A percentile compares a stretch with the other conserved stretches of the same genome.
These are phyloP conservation scores for Dryococelus australis DNA, from an alignment of 2,888 invertebrate species.

Conservation along the genomic window DNA sequence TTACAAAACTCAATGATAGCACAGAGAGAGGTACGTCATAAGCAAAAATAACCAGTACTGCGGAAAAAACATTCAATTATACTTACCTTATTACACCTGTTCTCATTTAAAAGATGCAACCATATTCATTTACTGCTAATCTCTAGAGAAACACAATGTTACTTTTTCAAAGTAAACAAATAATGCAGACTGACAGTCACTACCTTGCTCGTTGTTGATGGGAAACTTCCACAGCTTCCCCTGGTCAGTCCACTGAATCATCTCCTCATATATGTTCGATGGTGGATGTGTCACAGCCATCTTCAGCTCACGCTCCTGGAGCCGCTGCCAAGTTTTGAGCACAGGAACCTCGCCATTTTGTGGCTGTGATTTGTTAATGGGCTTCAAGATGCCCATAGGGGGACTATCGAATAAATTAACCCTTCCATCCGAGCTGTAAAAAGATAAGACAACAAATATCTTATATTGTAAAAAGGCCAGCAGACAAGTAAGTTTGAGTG, in stretches of 20 bases:
- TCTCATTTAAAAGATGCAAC: background rate
- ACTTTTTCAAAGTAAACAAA: background rate
- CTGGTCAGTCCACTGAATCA: conserved; percentile 92
- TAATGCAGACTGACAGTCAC: background rate
- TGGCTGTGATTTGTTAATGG: background rate
- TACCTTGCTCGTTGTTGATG: conserved; percentile 96
- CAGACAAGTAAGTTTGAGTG: background rate
- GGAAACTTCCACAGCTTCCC: conserved; percentile 97
- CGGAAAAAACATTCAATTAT: too few relatives aligned
- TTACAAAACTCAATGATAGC: too few relatives aligned
- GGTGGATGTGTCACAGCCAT: conserved; percentile 76
- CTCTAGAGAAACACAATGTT: background rate
- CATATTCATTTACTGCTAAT: background rate
- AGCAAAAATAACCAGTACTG: too few relatives aligned
- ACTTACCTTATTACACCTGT: too few relatives aligned
- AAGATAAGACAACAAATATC: background rate
- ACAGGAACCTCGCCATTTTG: conserved; percentile 29
- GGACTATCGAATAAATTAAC: conserved; percentile 70
- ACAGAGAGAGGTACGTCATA: too few relatives aligned
- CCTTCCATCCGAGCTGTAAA: conserved; percentile 53
- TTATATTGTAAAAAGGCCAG: background rate
- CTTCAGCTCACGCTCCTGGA: conserved; percentile 72
- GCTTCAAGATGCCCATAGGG: conserved; percentile 70
- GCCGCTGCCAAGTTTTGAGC: conserved; percentile 72
- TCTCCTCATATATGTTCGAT: conserved; percentile 89